Evolutionary conservation across 2,797 vertebrate genomes (phyloP).

Genomic region (Pseudocheirus occidentalis): DNA sequence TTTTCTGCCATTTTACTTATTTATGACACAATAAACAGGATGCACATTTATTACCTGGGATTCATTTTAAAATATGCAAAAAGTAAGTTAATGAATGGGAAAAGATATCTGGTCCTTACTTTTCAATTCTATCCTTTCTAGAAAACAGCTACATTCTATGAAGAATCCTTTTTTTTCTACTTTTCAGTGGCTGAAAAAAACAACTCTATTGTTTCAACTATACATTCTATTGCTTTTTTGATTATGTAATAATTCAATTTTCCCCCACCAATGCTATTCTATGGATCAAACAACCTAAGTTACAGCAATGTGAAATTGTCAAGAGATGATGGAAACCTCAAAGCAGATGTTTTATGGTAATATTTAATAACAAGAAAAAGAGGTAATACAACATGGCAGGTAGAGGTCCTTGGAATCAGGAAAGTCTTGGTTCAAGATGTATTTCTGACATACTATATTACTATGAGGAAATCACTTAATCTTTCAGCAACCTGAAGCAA

Average conservation of each 20-base stretch:
- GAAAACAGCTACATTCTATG: background rate
- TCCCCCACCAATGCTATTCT: constrained; percentile 43
- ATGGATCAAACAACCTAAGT: background rate
- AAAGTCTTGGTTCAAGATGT: background rate
- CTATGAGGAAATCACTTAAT: background rate
- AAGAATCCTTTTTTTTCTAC: background rate
- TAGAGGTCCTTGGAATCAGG: background rate
- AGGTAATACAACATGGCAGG: background rate
- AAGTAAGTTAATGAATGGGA: background rate
- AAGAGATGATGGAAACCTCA: background rate
- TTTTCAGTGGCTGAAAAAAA: background rate
- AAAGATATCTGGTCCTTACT: background rate
- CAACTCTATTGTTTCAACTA: background rate
- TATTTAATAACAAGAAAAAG: background rate
- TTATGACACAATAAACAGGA: background rate
- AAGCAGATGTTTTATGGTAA: background rate
- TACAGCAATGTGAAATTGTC: background rate
- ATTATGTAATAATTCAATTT: background rate
- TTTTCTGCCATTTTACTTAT: background rate
- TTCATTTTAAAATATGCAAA: background rate
- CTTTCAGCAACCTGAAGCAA: background rate
- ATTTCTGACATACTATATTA: background rate
- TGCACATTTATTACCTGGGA: background rate
- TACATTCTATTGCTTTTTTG: background rate
- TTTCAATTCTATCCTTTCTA: background rate